A percentile compares a stretch with the other conserved stretches of the same genome.
Conservation (phyloP, 2,113 vertebrate genomes). For the Grus americana region DNA sequence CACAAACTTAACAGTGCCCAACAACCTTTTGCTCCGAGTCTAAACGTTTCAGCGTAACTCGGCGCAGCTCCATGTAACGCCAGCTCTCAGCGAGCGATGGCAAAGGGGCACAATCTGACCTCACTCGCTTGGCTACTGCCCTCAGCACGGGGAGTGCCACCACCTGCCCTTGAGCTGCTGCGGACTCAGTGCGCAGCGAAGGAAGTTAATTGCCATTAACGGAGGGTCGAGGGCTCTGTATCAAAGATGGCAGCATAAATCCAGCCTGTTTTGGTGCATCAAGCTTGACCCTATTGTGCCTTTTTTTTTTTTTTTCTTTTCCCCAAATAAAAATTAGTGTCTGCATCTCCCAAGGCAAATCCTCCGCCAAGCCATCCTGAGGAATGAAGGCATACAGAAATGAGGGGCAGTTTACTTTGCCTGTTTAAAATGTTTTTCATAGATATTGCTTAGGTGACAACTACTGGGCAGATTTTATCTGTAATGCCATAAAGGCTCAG, state of each 20-base stretch:
- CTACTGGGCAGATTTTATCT: not conserved
- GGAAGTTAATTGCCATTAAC: not conserved
- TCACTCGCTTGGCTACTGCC: not conserved
- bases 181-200: not conserved
- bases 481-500: not conserved
- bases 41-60: rapidly evolving
- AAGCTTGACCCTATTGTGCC: rapidly evolving
- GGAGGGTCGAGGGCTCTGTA: too few relatives aligned
- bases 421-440: not conserved
- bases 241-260: not conserved
- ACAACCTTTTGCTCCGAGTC: not conserved
- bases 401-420: not conserved
- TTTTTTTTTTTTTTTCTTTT: not conserved
- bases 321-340: not conserved
- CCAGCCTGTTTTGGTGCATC: not conserved
- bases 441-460: not conserved
- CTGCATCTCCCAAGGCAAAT: not conserved
- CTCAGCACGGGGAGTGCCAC: not conserved
- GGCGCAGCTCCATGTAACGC: rapidly evolving
- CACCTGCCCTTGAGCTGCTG: not conserved
- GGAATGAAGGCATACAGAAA: not conserved
- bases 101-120: not conserved
- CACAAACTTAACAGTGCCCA: too few relatives aligned
- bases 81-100: not conserved
- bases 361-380: not conserved